Percentiles rank a stretch among this genome's conserved stretches.
phyloP scores from a whole-genome alignment of 1,140 invertebrate genomes.

The Galleria mellonella region DNA sequence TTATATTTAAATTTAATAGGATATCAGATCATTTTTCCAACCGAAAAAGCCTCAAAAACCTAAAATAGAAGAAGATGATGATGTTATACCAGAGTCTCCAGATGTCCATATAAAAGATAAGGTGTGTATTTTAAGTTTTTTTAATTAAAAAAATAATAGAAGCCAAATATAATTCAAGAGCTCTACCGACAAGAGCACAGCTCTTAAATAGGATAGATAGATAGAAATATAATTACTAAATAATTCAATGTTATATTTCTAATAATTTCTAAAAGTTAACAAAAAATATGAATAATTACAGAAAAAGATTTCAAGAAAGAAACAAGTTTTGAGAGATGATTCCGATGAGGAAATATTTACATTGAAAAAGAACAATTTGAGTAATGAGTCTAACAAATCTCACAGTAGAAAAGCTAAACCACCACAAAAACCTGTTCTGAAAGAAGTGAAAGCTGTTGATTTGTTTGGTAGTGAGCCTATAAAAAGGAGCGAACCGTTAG shows the following conservation, averaged over 20 bases:
- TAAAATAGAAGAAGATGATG: conserved; percentile 43
- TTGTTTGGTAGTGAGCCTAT: conserved; percentile 54
- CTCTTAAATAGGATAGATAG: too few species aligned
- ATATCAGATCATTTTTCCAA: conserved; percentile 71
- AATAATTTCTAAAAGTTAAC: too few species aligned
- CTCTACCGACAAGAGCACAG: too few species aligned
- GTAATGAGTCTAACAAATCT: conserved; percentile 8
- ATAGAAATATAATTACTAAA: too few species aligned
- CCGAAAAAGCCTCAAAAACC: conserved; percentile 33
- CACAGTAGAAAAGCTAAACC: conserved; percentile 18
- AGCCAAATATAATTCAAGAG: too few species aligned
- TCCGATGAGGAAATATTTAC: conserved; percentile 57
- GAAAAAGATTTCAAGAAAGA: conserved; percentile 52
- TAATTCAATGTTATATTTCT: too few species aligned
- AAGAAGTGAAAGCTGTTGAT: conserved; percentile 51
- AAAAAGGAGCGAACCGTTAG: conserved; percentile 57
- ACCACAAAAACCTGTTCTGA: conserved; percentile 30
- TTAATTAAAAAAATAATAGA: background rate
- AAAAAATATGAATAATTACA: conserved; percentile 9
- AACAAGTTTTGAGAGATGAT: conserved; percentile 42
- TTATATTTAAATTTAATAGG: conserved; percentile 42
- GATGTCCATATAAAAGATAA: conserved; percentile 46
- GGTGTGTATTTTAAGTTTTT: conserved; percentile 21
- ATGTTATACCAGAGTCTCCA: conserved; percentile 61
- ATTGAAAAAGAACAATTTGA: conserved; percentile 34